Evolutionary conservation across 1,140 invertebrate species (phyloP).

Genomic region (Potamilus streckersoni): DNA sequence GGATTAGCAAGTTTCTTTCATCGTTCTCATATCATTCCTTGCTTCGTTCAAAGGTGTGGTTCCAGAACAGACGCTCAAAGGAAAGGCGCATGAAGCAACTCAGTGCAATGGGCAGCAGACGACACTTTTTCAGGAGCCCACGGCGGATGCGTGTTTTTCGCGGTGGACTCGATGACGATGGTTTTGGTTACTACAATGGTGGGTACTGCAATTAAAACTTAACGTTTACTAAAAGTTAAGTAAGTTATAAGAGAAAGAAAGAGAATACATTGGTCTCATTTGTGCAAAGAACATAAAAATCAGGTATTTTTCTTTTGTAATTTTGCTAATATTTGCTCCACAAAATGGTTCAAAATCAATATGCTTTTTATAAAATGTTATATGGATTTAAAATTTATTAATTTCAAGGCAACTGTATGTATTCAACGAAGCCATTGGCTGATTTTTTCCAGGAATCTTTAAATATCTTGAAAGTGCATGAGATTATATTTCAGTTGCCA

Average conservation of each 20-base stretch:
- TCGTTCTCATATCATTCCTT: neutral
- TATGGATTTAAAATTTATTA: too few species aligned
- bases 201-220: neutral
- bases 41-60: slow-evolving; percentile 74
- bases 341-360: too few species aligned
- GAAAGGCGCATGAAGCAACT: slow-evolving; percentile 75
- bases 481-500: too few species aligned
- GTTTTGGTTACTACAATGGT: slow-evolving; percentile 63
- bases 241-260: neutral
- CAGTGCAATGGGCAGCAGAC: slow-evolving; percentile 68
- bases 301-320: neutral
- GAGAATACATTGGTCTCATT: neutral
- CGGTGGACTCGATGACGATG: slow-evolving; percentile 61
- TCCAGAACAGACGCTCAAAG: slow-evolving; percentile 74
- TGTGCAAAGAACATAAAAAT: neutral
- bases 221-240: neutral
- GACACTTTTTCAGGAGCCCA: slow-evolving; percentile 71
- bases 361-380: too few species aligned
- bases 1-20: too few species aligned
- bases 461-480: too few species aligned
- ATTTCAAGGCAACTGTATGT: too few species aligned
- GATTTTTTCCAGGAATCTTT: too few species aligned
- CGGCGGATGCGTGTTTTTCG: slow-evolving; percentile 69
- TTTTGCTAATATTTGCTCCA: neutral
- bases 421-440: too few species aligned